Base-by-base conservation (phyloP, 2,888 invertebrate genomes). In the Toxonevra muliebris region DNA sequence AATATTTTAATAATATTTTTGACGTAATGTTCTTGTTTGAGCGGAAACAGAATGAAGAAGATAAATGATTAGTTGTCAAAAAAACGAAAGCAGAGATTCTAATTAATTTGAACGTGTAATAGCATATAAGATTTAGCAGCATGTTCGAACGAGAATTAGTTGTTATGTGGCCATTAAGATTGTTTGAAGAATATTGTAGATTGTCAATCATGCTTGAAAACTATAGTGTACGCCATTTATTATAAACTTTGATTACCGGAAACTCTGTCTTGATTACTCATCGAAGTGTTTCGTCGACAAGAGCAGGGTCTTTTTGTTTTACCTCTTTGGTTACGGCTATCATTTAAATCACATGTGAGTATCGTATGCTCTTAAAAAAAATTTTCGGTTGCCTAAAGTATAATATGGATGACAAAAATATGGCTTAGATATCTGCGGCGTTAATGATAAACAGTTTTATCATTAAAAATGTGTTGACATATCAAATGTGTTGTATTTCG, bases 291-390 rank as follows among this genome's bases (percentile, higher is more conserved):
- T 66, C 66, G 61, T 61, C 55, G 61, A 57, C 61, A 61, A 61
- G 57, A 74, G 72, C 73, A 71, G 73, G 76, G 75, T 76, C 72
- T 74, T 76, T 72, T 75, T 75, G 71, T 73, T 75, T 74, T 75
- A 73, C 75, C 77, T 78, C 76, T 92, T 92, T 91, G 91, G 91
- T 91, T 90, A 90, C 90, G 92, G 91, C 91, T 90, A 91, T 92
- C 92, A 92, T 92, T 92, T 90, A 88, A 92, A 91, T 91, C 92
- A 93, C 93, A 93, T 92, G 93, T 93, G 92, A 93, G 93, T 93
- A 81, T 76, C 75, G 76, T 75, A 69, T 70, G 69, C 73, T 70
- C 62, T 59, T 54, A 50, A 11, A 50, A 8, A 45, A 17, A 41
- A n/a, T n/a, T 52, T 40, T 15, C 42, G 12, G 43, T 43, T 41